Conservation (phyloP, 1,140 invertebrate genomes). For the Anagrus nilaparvatae region DNA sequence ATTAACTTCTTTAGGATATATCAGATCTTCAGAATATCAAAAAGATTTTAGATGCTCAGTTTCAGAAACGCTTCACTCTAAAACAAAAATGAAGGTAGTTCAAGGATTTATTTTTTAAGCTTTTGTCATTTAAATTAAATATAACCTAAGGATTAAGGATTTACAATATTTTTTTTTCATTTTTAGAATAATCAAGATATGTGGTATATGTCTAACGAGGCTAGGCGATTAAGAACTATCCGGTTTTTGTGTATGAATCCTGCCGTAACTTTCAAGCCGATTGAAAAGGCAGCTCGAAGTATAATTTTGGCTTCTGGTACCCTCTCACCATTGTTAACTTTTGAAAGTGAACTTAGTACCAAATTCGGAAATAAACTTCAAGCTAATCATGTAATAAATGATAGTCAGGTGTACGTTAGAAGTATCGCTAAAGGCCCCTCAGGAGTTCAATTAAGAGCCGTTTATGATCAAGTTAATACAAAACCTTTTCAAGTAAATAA, state of each 20-base stretch:
- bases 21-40: slow-evolving; percentile 7
- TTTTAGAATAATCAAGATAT: too few species aligned
- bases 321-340: slow-evolving; percentile 57
- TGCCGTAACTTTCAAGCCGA: slow-evolving; percentile 48
- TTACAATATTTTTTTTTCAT: too few species aligned
- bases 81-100: slow-evolving; percentile 12
- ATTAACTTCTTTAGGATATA: slow-evolving; percentile 14
- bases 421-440: slow-evolving; percentile 47
- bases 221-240: slow-evolving; percentile 14
- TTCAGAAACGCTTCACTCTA: neutral
- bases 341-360: slow-evolving; percentile 61
- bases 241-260: slow-evolving; percentile 63
- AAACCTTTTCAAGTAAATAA: slow-evolving; percentile 28
- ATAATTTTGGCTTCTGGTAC: slow-evolving; percentile 72
- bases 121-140: too few species aligned
- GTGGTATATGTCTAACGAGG: too few species aligned
- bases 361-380: slow-evolving; percentile 54
- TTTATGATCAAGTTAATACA: slow-evolving; percentile 43
- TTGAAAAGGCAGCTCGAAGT: slow-evolving; percentile 41
- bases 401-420: slow-evolving; percentile 56
- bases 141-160: too few species aligned
- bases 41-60: slow-evolving; percentile 4
- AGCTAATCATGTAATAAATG: slow-evolving; percentile 58
- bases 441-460: slow-evolving; percentile 43
- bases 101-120: too few species aligned